phyloP scores from a whole-genome alignment of 2,113 vertebrate genomes.

The Mormyrus iriodes region DNA sequence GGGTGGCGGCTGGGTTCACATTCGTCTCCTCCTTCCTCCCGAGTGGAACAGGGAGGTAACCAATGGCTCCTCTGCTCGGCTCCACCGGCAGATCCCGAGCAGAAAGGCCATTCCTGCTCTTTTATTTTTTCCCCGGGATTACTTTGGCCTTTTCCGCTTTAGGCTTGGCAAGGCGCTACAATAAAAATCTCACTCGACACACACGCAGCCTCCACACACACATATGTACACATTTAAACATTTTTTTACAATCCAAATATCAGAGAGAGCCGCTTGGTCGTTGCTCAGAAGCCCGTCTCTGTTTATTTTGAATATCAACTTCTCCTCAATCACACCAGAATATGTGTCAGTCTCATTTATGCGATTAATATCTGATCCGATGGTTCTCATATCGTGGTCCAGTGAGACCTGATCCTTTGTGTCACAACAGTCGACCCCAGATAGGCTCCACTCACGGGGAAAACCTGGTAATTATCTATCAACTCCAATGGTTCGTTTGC shows the following conservation, averaged over 20 bases:
- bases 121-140: neutral
- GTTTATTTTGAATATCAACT: neutral
- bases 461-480: neutral
- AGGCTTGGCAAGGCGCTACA: neutral
- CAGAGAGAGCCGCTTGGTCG: neutral
- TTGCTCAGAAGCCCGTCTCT: neutral
- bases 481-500: slow-evolving; percentile 3
- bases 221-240: neutral
- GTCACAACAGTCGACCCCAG: neutral
- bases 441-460: neutral
- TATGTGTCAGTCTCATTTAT: neutral
- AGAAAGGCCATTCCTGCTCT: neutral
- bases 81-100: no score
- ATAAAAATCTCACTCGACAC: neutral
- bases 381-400: neutral
- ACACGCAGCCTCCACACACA: no score
- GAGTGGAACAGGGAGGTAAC: neutral
- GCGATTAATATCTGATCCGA: neutral
- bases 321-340: neutral
- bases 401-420: neutral
- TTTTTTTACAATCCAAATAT: neutral
- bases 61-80: neutral
- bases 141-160: neutral
- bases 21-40: neutral
- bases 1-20: neutral